Conservation (phyloP, 2,888 invertebrate species). For the Alloplasta piceator region DNA sequence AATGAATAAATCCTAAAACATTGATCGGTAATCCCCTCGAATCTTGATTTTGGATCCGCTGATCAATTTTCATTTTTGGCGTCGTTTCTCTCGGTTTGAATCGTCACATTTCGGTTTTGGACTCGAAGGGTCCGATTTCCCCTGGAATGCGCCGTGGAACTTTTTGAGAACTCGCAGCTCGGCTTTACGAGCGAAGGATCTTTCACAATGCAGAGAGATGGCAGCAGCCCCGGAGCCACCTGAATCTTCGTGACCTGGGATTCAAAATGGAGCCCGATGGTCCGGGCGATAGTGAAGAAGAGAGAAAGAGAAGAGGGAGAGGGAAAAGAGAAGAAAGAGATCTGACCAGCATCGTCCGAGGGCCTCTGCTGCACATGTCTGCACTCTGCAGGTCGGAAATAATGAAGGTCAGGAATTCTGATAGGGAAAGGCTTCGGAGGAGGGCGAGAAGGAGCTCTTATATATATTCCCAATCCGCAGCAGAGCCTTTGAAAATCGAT, state of each 20-base stretch:
- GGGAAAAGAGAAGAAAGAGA: conserved; percentile 36
- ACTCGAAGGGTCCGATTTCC: too few relatives aligned
- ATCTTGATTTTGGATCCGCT: too few relatives aligned
- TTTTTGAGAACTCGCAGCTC: conserved; percentile 28
- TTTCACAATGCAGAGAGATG: conserved; percentile 50
- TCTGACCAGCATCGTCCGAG: conserved; percentile 55
- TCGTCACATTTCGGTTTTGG: too few relatives aligned
- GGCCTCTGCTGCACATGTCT: conserved; percentile 43
- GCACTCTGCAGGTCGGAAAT: conserved; percentile 59
- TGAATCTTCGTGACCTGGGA: conserved; percentile 70
- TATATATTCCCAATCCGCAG: too few relatives aligned
- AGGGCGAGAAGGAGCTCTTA: conserved; percentile 10
- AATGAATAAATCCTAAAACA: too few relatives aligned
- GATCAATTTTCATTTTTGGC: too few relatives aligned
- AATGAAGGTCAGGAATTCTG: conserved; percentile 69
- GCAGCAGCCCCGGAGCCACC: conserved; percentile 56
- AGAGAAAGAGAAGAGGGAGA: conserved; percentile 18
- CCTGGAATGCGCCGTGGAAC: background rate
- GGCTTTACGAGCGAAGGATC: conserved; percentile 47
- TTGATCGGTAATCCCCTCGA: too few relatives aligned
- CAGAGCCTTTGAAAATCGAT: background rate
- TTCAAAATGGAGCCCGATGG: conserved; percentile 69
- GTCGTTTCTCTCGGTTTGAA: too few relatives aligned
- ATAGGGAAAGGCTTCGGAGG: conserved; percentile 56
- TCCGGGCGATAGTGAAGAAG: conserved; percentile 60